Percentiles rank a stretch among this genome's conserved stretches.
These are phyloP conservation scores for Syrrhaptes paradoxus DNA, from an alignment of 2,113 vertebrate genomes.

Conservation along the genomic window DNA sequence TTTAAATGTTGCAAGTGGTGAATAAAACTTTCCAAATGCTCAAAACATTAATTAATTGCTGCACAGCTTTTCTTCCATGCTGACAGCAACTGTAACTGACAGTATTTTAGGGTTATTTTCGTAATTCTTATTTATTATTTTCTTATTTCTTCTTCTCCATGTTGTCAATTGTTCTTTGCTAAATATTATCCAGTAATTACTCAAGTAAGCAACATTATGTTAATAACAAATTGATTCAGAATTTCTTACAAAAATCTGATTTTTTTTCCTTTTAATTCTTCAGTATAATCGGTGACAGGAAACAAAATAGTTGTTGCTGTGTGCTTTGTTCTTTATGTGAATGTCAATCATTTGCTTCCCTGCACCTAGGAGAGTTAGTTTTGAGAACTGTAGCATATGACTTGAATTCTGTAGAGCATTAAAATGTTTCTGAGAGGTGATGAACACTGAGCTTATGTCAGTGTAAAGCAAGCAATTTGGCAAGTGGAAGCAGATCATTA, in stretches of 20 bases:
- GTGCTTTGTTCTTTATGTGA: constrained; percentile 39
- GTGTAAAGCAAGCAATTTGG: not conserved
- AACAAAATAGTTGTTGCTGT: constrained; percentile 41
- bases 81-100: not conserved
- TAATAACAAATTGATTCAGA: constrained; percentile 36
- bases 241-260: not conserved
- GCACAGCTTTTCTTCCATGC: not conserved
- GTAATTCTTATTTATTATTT: constrained; percentile 47
- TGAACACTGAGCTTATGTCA: not conserved
- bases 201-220: not conserved
- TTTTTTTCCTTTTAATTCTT: constrained; percentile 17
- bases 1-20: not conserved
- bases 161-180: constrained; percentile 8
- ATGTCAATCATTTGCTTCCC: constrained; percentile 34
- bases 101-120: not conserved
- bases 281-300: not conserved
- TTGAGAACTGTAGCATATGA: not conserved
- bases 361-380: not conserved
- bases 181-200: constrained; percentile 43
- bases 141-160: not conserved
- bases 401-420: not conserved
- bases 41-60: constrained; percentile 13
- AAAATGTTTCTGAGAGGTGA: not conserved
- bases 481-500: not conserved
- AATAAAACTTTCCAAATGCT: not conserved